Evolutionary conservation across 2,888 invertebrate genomes (phyloP).

Genomic region (Scaptomyza parva): DNA sequence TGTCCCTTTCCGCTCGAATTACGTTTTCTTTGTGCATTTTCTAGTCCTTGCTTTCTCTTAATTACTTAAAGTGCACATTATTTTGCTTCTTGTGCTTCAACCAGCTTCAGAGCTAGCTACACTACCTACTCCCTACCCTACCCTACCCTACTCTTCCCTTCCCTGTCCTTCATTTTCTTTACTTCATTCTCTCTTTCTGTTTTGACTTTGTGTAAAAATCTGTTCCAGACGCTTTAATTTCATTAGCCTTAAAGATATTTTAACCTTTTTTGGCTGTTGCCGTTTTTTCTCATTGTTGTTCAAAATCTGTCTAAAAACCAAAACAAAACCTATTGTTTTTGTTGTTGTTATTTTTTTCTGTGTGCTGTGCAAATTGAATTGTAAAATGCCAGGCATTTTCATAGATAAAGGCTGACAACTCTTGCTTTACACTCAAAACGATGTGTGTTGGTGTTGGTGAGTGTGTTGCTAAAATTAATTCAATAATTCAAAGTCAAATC

Average conservation of each 20-base stretch:
- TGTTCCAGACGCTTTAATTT: conserved; percentile 66
- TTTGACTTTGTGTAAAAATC: conserved; percentile 38
- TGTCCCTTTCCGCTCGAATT: background rate
- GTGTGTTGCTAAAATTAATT: conserved; percentile 44
- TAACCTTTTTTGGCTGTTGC: conserved; percentile 40
- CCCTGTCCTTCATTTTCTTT: too few relatives aligned
- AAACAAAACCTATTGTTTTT: conserved; percentile 9
- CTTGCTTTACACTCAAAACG: background rate
- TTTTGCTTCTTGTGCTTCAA: conserved; percentile 10
- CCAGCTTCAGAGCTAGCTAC: background rate
- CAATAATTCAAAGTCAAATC: conserved; percentile 33
- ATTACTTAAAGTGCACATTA: conserved; percentile 73
- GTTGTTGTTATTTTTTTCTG: background rate
- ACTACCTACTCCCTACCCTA: background rate
- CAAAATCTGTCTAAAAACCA: conserved; percentile 33
- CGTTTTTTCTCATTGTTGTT: background rate
- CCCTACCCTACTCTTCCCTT: too few relatives aligned
- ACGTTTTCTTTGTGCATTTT: background rate
- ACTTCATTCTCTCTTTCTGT: conserved; percentile 1
- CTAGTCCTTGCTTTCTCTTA: conserved; percentile 42
- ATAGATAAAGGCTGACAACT: conserved; percentile 38
- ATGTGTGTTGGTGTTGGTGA: conserved; percentile 8
- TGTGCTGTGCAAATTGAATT: conserved; percentile 65
- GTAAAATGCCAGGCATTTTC: conserved; percentile 53
- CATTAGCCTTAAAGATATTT: conserved; percentile 65